Base-by-base conservation (phyloP, 1,140 invertebrate species). In the Stegodyphus mimosarum region DNA sequence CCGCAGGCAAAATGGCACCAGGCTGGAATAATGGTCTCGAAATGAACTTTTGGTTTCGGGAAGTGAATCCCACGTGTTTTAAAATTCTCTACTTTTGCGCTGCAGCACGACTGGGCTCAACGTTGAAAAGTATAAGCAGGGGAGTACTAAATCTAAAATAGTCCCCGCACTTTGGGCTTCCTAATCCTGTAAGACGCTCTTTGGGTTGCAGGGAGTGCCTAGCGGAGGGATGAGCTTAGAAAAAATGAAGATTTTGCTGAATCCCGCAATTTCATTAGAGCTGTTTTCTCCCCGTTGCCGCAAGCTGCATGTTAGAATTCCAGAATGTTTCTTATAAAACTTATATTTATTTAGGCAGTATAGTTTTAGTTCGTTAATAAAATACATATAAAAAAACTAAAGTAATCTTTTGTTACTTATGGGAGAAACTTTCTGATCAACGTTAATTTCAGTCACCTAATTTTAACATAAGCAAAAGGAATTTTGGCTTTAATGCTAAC, bases 141-240 rank as follows among this genome's bases (percentile, higher is more conserved):
- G 81, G 81, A 84, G 60, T 70, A 75, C 63, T 84, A 84, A 84
- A 84, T 84, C 81, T 84, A 84, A 84, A 84, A 84, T 84, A 76
- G 81, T 76, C 71, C 80, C 70, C 52, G 77, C 77, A 70, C 77
- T 79, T 77, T 64, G 77, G 63, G n/a, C 51, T n/a, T 51, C 69
- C 67, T 66, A 83, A 66, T 72, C 80, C 71, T 71, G 78, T 55
- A 80, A 80, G 69, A 51, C 49, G 78, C 52, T 71, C 51, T 78
- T 69, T 33, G 53, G 48, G 18, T 73, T 67, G 33, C 75, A 52
- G 76, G 6, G 76, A 66, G 52, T 55, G 64, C 66, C 66, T 78
- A 50, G n/a, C 51, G 33, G 74, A 33, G 60, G 60, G 51, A 51
- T 51, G 66, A 52, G 64, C 55, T 60, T 60, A 15, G 55, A 48